phyloP scores from a whole-genome alignment of 2,888 invertebrate species.

The Argynnis bischoffii region DNA sequence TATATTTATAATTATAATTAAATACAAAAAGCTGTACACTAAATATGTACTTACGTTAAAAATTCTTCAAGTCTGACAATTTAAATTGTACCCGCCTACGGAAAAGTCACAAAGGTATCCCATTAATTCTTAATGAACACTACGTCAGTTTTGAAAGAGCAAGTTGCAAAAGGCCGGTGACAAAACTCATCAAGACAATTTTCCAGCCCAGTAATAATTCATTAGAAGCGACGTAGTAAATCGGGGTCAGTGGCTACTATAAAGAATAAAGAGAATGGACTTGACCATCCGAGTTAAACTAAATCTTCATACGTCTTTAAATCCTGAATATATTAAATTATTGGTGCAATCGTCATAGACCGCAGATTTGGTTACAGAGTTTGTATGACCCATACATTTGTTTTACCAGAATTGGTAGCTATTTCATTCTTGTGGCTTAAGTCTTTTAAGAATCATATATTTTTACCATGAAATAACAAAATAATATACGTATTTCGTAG shows the following conservation, averaged over 20 bases:
- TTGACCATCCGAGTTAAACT: constrained; percentile 29
- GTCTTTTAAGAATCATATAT: too few relatives aligned
- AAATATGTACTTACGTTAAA: neutral
- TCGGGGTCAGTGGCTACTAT: constrained; percentile 39
- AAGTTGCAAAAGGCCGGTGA: constrained; percentile 30
- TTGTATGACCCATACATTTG: too few relatives aligned
- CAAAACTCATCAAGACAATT: constrained; percentile 40
- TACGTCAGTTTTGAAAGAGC: constrained; percentile 28
- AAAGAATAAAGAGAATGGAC: constrained; percentile 33
- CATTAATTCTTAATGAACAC: constrained; percentile 28
- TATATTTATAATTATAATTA: neutral
- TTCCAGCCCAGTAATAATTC: constrained; percentile 42
- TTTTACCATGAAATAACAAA: too few relatives aligned
- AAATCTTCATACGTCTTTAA: constrained; percentile 28
- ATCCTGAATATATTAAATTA: neutral
- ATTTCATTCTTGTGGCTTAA: too few relatives aligned
- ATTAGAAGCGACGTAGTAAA: constrained; percentile 41
- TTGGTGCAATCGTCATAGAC: too few relatives aligned
- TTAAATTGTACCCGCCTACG: constrained; percentile 5
- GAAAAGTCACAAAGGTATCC: constrained; percentile 25
- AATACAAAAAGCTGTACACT: neutral
- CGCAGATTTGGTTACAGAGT: too few relatives aligned
- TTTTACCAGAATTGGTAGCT: too few relatives aligned
- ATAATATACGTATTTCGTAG: too few relatives aligned
- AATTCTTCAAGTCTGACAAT: constrained; percentile 2